Evolutionary conservation across 2,888 invertebrate genomes (phyloP).

Genomic region (Drosophila emarginata): DNA sequence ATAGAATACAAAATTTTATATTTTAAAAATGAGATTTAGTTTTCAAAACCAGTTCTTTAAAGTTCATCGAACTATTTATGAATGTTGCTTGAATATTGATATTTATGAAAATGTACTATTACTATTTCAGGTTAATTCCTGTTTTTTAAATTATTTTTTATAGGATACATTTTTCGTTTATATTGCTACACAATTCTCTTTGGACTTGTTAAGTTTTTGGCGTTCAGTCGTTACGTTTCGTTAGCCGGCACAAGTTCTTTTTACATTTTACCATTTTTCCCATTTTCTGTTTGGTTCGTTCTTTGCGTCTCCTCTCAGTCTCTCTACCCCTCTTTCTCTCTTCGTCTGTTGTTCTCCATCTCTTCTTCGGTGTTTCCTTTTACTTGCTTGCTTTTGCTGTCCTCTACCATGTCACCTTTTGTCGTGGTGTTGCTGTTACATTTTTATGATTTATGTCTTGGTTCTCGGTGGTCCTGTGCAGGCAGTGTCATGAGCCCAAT

Average conservation of each 20-base stretch:
- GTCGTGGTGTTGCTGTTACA: constrained; percentile 51
- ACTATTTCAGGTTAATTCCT: neutral
- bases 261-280: constrained; percentile 13
- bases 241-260: constrained; percentile 48
- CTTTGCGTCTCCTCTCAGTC: constrained; percentile 6
- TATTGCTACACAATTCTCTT: constrained; percentile 23
- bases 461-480: constrained; percentile 27
- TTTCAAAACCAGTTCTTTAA: too few species aligned
- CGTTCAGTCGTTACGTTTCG: constrained; percentile 69
- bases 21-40: too few species aligned
- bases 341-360: too few species aligned
- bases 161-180: constrained; percentile 30
- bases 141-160: neutral
- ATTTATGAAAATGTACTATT: too few species aligned
- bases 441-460: constrained; percentile 70
- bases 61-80: too few species aligned
- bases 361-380: neutral
- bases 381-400: constrained; percentile 18
- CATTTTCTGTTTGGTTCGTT: neutral
- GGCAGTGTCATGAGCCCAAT: constrained; percentile 71
- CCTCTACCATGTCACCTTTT: constrained; percentile 31
- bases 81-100: too few species aligned
- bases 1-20: too few species aligned
- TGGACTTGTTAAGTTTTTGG: constrained; percentile 61
- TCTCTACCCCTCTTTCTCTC: neutral